phyloP scores from a whole-genome alignment of 2,113 vertebrate species.

The Phrynosoma blainvillii region DNA sequence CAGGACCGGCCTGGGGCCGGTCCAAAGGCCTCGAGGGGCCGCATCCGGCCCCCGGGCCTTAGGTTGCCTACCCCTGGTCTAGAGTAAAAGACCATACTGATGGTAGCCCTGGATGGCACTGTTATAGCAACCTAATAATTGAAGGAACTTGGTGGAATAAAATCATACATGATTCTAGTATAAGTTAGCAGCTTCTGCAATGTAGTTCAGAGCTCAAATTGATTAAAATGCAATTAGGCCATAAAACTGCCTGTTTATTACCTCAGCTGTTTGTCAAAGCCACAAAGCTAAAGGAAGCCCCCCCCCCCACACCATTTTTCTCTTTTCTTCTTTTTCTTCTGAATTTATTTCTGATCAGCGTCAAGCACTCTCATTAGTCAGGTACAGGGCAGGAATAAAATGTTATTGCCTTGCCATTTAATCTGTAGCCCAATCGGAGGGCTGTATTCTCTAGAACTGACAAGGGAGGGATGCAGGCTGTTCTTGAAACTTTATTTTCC shows the following conservation, averaged over 20 bases:
- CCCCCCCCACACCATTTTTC: not conserved
- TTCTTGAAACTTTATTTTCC: conserved; percentile 37
- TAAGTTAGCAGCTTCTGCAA: conserved; percentile 51
- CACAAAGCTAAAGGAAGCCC: conserved; percentile 37
- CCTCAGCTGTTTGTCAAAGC: conserved; percentile 49
- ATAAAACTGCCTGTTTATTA: conserved; percentile 57
- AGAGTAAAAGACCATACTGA: conserved; percentile 13
- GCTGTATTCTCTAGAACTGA: not conserved
- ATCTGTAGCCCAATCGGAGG: conserved; percentile 21
- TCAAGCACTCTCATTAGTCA: conserved; percentile 42
- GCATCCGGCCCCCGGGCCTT: too few relatives aligned
- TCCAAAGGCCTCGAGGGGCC: too few relatives aligned
- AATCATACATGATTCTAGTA: conserved; percentile 6
- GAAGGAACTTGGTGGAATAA: conserved; percentile 10
- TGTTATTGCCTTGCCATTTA: conserved; percentile 44
- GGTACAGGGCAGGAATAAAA: conserved; percentile 56
- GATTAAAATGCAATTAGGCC: conserved; percentile 61
- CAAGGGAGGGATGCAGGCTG: conserved; percentile 1
- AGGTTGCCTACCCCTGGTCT: too few relatives aligned
- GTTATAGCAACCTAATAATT: not conserved
- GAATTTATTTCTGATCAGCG: not conserved
- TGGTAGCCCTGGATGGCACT: not conserved
- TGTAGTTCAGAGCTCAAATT: conserved; percentile 52
- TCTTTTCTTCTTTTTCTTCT: not conserved
- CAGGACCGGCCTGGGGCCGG: too few relatives aligned